phyloP scores from a whole-genome alignment of 1,140 invertebrate species.

The Leptoteleia sp. region DNA sequence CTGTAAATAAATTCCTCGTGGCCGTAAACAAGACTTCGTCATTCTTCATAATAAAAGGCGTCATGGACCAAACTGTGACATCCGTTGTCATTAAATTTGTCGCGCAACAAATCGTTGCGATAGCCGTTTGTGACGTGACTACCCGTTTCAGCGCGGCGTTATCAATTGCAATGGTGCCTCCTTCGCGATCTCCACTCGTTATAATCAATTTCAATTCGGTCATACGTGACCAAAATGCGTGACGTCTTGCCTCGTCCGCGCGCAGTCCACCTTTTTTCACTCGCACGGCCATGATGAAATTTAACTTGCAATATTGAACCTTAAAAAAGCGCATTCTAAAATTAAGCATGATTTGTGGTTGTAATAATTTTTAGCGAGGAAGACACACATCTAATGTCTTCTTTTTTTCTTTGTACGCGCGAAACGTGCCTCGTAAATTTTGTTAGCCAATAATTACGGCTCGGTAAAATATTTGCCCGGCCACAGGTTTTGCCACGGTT shows the following conservation, averaged over 20 bases:
- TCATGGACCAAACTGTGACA: slow-evolving; percentile 16
- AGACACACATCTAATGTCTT: too few relatives aligned
- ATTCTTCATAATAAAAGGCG: slow-evolving; percentile 10
- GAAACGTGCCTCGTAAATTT: too few relatives aligned
- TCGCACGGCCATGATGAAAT: too few relatives aligned
- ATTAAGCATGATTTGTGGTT: too few relatives aligned
- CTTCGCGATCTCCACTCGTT: slow-evolving; percentile 2
- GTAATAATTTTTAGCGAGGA: too few relatives aligned
- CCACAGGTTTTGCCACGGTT: too few relatives aligned
- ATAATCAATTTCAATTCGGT: slow-evolving; percentile 16
- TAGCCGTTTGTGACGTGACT: slow-evolving; percentile 9
- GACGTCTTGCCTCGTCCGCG: neutral
- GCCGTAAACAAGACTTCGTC: slow-evolving; percentile 6
- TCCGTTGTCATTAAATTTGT: slow-evolving; percentile 33
- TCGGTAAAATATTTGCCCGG: too few relatives aligned
- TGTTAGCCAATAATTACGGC: too few relatives aligned
- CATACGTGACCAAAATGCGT: slow-evolving; percentile 19
- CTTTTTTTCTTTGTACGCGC: too few relatives aligned
- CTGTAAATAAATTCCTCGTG: neutral
- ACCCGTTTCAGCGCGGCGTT: slow-evolving; percentile 1
- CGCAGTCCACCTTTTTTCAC: too few relatives aligned
- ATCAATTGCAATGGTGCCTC: slow-evolving; percentile 16
- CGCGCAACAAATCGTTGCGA: slow-evolving; percentile 22
- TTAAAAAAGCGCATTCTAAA: too few relatives aligned
- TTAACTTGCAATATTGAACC: too few relatives aligned